Base-by-base conservation (phyloP, 2,888 invertebrate species). In the Apamea monoglypha region DNA sequence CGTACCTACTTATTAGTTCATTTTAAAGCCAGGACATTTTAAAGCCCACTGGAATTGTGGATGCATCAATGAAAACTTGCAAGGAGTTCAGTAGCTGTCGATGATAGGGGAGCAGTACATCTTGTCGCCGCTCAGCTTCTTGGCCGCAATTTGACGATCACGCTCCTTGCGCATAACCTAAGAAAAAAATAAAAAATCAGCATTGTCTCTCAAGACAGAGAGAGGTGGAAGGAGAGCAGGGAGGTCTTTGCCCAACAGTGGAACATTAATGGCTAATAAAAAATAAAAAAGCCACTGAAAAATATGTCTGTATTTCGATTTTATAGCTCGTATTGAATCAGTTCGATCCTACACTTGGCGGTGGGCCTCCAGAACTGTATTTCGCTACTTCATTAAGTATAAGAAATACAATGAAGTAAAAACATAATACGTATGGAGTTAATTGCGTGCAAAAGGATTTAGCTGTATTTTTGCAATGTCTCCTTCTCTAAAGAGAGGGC, bases 51-150 rank as follows among this genome's bases (percentile, higher is more conserved):
- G 25, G 21, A 29, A 67, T 29, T 40, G 61, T 56, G n/a, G 59
- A n/a, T 44, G 36, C 3, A 47, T 18, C 50, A n/a, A 12, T 25
- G 10, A 32, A n/a, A 53, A 40, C 3, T 63, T 18, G n/a, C 8
- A 5, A 14, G 40, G 6, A 56, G 68, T 67, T 84, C 50, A 92
- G 74, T 82, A 98, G 83, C 97, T 97, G 91, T 98, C 98, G 2
- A 97, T 91, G 89, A 94, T 94, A 7, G 98, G 98, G 7, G 96
- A 91, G 2, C 97, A 97, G 91, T 97, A 98, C 72, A 94, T 93
- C 2, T 97, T 96, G 68, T 97, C 97, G 29, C 95, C 97, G 10
- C 92, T 96, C 73, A 97, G 95, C 91, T 97, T 97, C 16, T 98
- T 98, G 14, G 92, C 91, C 8, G 93, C 92, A 82, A 97, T 97